phyloP scores from a whole-genome alignment of 2,888 invertebrate species.

The Eudasyphora cyanicolor region DNA sequence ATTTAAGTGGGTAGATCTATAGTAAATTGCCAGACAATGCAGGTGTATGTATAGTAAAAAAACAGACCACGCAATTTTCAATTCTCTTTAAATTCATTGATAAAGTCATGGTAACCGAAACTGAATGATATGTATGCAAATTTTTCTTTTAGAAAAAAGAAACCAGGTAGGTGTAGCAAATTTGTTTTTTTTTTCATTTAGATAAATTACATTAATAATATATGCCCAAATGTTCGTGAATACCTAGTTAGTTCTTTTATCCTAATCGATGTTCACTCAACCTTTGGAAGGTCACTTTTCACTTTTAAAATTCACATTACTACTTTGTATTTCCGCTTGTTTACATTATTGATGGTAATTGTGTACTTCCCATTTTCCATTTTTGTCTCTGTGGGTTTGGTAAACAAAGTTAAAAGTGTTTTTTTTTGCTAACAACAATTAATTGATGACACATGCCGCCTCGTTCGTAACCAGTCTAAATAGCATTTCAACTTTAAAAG shows the following conservation, averaged over 20 bases:
- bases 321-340: not conserved
- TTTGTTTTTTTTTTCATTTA: not conserved
- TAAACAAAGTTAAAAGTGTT: conserved; percentile 2
- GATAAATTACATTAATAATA: not conserved
- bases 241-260: no score
- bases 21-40: conserved; percentile 12
- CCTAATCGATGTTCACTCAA: not conserved
- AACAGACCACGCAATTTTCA: conserved; percentile 57
- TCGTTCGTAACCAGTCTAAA: not conserved
- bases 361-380: conserved; percentile 3
- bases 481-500: not conserved
- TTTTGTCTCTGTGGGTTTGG: no score
- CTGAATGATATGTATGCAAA: conserved; percentile 18
- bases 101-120: not conserved
- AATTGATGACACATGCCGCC: conserved; percentile 54
- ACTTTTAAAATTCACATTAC: not conserved
- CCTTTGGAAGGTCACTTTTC: conserved; percentile 12
- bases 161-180: not conserved
- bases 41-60: conserved; percentile 54
- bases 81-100: conserved; percentile 7
- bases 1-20: conserved; percentile 16
- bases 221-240: no score
- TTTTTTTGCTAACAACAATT: conserved; percentile 36
- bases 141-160: not conserved
- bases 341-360: not conserved